These are phyloP conservation scores for Apodemia zela DNA, from an alignment of 2,888 invertebrate species.

Conservation along the genomic window DNA sequence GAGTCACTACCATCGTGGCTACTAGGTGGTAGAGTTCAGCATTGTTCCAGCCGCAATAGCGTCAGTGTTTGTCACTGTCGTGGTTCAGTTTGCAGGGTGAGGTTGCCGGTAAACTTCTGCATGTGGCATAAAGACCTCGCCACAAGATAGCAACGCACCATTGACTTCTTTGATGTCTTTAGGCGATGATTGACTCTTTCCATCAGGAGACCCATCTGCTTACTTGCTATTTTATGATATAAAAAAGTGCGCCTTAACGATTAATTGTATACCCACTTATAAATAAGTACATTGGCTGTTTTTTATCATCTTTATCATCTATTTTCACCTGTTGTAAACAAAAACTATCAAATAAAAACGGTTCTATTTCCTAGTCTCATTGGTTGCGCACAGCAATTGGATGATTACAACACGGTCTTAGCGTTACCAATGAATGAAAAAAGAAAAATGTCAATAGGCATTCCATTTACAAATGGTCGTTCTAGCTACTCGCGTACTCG, in stretches of 20 bases:
- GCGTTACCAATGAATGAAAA: constrained; percentile 57
- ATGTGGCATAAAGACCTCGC: too few species aligned
- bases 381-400: constrained; percentile 14
- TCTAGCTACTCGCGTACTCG: constrained; percentile 42
- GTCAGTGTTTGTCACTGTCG: too few species aligned
- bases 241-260: neutral
- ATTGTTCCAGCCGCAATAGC: too few species aligned
- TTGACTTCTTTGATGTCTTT: too few species aligned
- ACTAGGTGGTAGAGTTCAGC: too few species aligned
- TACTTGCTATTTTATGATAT: too few species aligned
- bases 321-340: neutral
- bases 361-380: constrained; percentile 11
- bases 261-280: constrained; percentile 1
- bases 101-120: too few species aligned
- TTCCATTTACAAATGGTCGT: constrained; percentile 50
- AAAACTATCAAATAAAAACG: neutral
- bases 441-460: constrained; percentile 45
- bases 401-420: constrained; percentile 36
- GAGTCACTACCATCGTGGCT: too few species aligned
- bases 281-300: constrained; percentile 4
- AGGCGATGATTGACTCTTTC: too few species aligned
- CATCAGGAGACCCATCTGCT: too few species aligned
- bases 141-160: too few species aligned
- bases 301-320: neutral
- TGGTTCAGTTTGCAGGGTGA: too few species aligned